Evolutionary conservation across 2,888 invertebrate genomes (phyloP), one percentile per base, ranked within the genome.

Genomic region (Stenodera caucasica): DNA sequence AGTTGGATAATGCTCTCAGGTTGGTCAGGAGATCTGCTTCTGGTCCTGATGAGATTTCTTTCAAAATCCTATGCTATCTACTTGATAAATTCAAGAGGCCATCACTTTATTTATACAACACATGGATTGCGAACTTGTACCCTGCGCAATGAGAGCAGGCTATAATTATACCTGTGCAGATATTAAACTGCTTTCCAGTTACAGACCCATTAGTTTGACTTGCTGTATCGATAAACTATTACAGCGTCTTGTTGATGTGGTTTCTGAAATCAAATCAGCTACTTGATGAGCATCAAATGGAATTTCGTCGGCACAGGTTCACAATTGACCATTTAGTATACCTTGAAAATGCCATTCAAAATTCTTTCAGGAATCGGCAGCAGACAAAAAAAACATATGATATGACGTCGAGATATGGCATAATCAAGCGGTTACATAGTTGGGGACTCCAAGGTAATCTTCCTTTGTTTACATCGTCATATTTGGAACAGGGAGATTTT

Each of bases 121-220:
- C 2, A 2, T 40, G 11, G 18, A 1, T 1, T 1, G 2, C 0
- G 2, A 8, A 9, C 11, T 18, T 2, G 6, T 37, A 40, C 3
- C 40, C 37, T 9, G 2, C 5, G 1, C 37, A 37, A 8, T 37
- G 37, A 8, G 8, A 15, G 15, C 6, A 37, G 4, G 37, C 37
- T 14, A 37, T 37, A 8, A n/a, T 18, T 8, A 32, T 52, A 4
- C 53, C 57, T 11, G 50, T 66, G 18, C 50, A 55, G 12, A 50
- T 2, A 56, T 50, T 53, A 35, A 12, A 2, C 15, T 37, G 1
- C 32, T 55, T 7, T 32, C 54, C 6, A 59, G 59, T 18, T 65
- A 65, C 35, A 54, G 61, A 45, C 63, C 65, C 4, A 65, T 67
- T 26, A 58, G 63, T 4, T 49, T 63, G 5, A 63, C 63, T 1